phyloP scores from a whole-genome alignment of 2,888 invertebrate species.

The Eupithecia dodoneata region DNA sequence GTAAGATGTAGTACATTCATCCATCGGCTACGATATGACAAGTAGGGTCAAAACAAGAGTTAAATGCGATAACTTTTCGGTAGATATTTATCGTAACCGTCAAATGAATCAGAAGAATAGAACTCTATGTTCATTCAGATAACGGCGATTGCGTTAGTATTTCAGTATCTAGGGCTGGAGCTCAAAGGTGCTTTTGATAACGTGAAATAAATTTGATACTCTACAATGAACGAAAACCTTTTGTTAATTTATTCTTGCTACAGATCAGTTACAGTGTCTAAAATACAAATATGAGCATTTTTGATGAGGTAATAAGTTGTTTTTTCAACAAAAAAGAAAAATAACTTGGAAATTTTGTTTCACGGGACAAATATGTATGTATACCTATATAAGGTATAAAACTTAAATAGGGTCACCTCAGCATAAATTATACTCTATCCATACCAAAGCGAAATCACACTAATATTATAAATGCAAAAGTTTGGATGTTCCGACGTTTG shows the following conservation, averaged over 20 bases:
- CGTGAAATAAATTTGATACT: background rate
- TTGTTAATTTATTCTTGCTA: background rate
- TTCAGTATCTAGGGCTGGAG: constrained; percentile 22
- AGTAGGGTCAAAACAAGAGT: constrained; percentile 26
- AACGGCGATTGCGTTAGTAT: background rate
- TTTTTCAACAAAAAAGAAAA: too few relatives aligned
- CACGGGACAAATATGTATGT: background rate
- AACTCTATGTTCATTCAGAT: constrained; percentile 14
- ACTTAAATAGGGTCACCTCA: background rate
- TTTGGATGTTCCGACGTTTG: too few relatives aligned
- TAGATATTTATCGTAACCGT: constrained; percentile 23
- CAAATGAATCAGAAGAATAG: constrained; percentile 8
- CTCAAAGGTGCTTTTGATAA: constrained; percentile 13
- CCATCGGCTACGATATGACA: constrained; percentile 19
- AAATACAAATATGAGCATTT: background rate
- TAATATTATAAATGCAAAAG: too few relatives aligned
- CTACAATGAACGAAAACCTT: background rate
- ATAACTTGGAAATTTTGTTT: background rate
- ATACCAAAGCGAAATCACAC: background rate
- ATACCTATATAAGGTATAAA: background rate
- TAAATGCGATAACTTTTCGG: constrained; percentile 22
- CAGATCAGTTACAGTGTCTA: background rate
- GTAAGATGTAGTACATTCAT: constrained; percentile 29
- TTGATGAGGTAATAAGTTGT: background rate
- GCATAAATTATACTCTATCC: background rate